phyloP scores from a whole-genome alignment of 2,797 vertebrate genomes.

The Pangasius sanitwongsei region DNA sequence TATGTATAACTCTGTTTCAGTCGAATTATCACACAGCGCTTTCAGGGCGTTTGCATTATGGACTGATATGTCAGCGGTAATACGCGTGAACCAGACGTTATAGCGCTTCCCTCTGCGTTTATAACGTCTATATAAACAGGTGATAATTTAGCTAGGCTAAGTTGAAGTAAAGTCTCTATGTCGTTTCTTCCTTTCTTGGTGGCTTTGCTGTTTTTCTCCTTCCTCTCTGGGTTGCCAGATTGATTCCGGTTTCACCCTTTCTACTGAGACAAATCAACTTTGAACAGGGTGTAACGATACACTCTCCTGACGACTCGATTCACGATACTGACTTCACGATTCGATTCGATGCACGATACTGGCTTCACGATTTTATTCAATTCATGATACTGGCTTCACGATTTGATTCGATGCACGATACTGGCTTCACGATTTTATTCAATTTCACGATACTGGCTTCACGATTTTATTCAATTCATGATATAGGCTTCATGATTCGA shows the following conservation, averaged over 20 bases:
- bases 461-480: no score
- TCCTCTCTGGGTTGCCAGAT: constrained; percentile 81
- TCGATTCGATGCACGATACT: background rate
- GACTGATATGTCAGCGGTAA: background rate
- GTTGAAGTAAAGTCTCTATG: constrained; percentile 19
- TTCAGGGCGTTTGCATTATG: background rate
- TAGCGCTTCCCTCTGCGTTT: background rate
- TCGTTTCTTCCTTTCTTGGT: constrained; percentile 50
- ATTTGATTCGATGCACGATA: no score
- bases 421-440: no score
- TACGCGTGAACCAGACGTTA: background rate
- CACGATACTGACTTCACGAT: background rate
- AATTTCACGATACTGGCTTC: no score
- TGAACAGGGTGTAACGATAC: background rate
- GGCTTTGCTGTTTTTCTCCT: constrained; percentile 64
- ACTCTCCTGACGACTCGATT: no score
- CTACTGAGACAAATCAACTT: background rate
- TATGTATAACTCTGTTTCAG: constrained; percentile 43
- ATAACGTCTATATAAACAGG: background rate
- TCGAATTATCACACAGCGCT: background rate
- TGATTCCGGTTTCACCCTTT: background rate
- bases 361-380: no score
- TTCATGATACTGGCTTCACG: no score
- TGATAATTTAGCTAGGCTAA: background rate
- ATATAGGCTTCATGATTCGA: no score